Evolutionary conservation across 92 coral and sea anemone species (phyloP).

Genomic region (Galaxea fascicularis): DNA sequence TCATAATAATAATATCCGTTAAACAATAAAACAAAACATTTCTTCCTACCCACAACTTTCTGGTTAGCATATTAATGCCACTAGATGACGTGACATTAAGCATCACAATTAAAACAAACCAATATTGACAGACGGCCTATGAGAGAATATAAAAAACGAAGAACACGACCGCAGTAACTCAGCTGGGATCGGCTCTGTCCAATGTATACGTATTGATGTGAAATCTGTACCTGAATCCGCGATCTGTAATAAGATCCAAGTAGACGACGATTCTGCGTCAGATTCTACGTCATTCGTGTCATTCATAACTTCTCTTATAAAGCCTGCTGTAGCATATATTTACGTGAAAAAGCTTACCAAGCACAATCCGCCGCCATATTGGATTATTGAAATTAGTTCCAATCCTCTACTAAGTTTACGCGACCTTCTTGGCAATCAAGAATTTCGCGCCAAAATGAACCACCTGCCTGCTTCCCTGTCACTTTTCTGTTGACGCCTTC

Average conservation of each 20-base stretch:
- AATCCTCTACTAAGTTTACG: neutral
- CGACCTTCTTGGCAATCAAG: neutral
- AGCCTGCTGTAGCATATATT: neutral
- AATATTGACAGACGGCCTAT: too few species aligned
- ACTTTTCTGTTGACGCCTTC: too few species aligned
- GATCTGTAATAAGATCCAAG: conserved; percentile 70
- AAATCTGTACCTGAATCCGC: conserved; percentile 70
- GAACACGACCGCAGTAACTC: too few species aligned
- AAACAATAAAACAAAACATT: too few species aligned
- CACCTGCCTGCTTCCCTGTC: neutral
- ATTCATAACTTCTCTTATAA: neutral
- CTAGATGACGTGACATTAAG: too few species aligned
- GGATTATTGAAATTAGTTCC: conserved; percentile 14
- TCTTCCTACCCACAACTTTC: too few species aligned
- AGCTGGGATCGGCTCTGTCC: too few species aligned
- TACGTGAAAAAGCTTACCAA: neutral
- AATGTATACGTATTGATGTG: too few species aligned
- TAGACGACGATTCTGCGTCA: conserved; percentile 8
- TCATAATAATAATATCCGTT: too few species aligned
- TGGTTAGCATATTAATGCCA: too few species aligned
- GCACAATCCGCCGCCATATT: neutral
- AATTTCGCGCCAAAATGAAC: neutral
- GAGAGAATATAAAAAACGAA: too few species aligned
- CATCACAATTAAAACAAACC: too few species aligned
- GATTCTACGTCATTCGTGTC: conserved; percentile 9